A percentile compares a stretch with the other conserved stretches of the same genome.
Evolutionary conservation across 2,113 vertebrate species (phyloP).

Genomic region (Cheilinus undulatus): DNA sequence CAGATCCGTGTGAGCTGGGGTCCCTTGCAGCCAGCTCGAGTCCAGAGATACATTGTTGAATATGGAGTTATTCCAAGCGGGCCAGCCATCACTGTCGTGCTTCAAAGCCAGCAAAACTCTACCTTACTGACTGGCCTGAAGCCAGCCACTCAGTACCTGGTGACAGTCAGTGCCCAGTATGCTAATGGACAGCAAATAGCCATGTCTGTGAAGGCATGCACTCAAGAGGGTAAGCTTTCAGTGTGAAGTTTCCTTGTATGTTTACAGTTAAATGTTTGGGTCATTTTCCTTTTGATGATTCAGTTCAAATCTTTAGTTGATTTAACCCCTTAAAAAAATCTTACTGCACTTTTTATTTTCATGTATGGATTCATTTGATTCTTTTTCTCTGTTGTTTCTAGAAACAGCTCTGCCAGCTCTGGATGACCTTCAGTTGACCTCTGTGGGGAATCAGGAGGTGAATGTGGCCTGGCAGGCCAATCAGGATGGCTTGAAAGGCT

Average conservation of each 20-base stretch:
- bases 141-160: slow-evolving; percentile 87
- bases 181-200: slow-evolving; percentile 85
- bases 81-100: slow-evolving; percentile 62
- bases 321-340: too few relatives aligned
- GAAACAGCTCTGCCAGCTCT: slow-evolving; percentile 63
- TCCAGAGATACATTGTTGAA: slow-evolving; percentile 85
- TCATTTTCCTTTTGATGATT: too few relatives aligned
- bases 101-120: slow-evolving; percentile 77
- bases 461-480: slow-evolving; percentile 79
- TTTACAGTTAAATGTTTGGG: too few relatives aligned
- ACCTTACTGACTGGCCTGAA: slow-evolving; percentile 84
- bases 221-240: slow-evolving; percentile 79
- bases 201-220: slow-evolving; percentile 91
- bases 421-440: slow-evolving; percentile 65
- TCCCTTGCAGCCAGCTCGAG: slow-evolving; percentile 70
- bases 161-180: slow-evolving; percentile 89
- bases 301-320: too few relatives aligned
- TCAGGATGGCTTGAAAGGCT: slow-evolving; percentile 75
- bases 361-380: too few relatives aligned
- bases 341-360: too few relatives aligned
- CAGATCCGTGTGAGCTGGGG: slow-evolving; percentile 90
- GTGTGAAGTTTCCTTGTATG: not conserved
- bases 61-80: slow-evolving; percentile 84
- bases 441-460: slow-evolving; percentile 50
- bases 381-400: not conserved